A percentile compares a stretch with the other conserved stretches of the same genome.
These are phyloP conservation scores for Spodoptera exigua DNA, from an alignment of 2,888 invertebrate genomes.

Conservation along the genomic window DNA sequence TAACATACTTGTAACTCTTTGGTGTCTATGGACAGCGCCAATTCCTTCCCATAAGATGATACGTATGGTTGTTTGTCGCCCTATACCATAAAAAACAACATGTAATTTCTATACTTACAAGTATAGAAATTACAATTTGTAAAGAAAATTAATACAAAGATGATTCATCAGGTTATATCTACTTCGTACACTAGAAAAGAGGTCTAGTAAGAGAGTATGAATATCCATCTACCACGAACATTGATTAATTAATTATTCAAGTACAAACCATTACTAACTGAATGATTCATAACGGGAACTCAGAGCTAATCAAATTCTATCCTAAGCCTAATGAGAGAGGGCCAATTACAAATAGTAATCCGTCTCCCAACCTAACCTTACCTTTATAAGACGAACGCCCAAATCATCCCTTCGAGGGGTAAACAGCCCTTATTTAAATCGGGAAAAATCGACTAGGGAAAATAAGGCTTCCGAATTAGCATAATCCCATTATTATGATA, in stretches of 20 bases:
- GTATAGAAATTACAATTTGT: too few relatives aligned
- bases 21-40: too few relatives aligned
- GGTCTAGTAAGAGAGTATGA: constrained; percentile 23
- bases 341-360: constrained; percentile 64
- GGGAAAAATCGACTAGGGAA: constrained; percentile 55
- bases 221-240: constrained; percentile 18
- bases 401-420: constrained; percentile 59
- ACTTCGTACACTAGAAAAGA: too few relatives aligned
- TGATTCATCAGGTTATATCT: too few relatives aligned
- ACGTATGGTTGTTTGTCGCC: too few relatives aligned
- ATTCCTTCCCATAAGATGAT: too few relatives aligned
- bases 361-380: constrained; percentile 43
- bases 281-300: constrained; percentile 16
- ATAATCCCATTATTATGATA: constrained; percentile 60
- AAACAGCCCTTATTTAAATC: constrained; percentile 67
- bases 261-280: too few relatives aligned
- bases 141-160: too few relatives aligned
- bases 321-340: constrained; percentile 56
- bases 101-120: too few relatives aligned
- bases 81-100: too few relatives aligned
- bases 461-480: constrained; percentile 66
- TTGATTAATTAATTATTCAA: constrained; percentile 13
- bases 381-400: constrained; percentile 55
- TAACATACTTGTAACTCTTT: too few relatives aligned
- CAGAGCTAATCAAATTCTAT: constrained; percentile 26